A percentile compares a stretch with the other conserved stretches of the same genome.
Conservation (phyloP, 2,797 vertebrate species). For the Leuciscus waleckii region DNA sequence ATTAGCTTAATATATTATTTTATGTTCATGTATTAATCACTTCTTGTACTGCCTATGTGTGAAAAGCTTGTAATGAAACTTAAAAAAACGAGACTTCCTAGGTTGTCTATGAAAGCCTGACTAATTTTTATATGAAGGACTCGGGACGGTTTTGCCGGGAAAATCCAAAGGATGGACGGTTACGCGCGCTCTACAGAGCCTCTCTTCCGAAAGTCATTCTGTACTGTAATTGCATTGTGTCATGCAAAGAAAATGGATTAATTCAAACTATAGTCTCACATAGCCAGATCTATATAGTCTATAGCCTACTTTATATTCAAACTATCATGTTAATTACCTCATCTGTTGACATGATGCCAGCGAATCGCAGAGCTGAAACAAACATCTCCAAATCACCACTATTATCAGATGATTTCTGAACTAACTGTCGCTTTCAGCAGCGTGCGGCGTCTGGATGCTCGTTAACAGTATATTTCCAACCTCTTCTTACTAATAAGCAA, state of each 20-base stretch:
- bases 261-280: neutral
- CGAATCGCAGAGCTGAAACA: no score
- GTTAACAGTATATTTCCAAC: neutral
- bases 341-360: neutral
- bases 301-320: no score
- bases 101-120: neutral
- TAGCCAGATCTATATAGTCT: no score
- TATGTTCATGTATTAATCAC: neutral
- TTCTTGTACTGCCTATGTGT: neutral
- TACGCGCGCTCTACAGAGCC: neutral
- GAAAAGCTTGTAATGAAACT: no score
- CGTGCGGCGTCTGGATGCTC: no score
- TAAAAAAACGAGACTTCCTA: no score
- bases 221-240: no score
- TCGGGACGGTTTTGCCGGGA: no score
- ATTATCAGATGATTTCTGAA: no score
- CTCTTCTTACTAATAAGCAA: neutral
- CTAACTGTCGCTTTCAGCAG: no score
- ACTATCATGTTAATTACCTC: neutral
- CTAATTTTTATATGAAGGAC: neutral
- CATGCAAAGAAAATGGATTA: no score
- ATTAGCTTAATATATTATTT: neutral
- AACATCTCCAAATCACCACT: no score
- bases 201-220: neutral
- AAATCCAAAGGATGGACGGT: neutral